Percentiles rank a stretch among this genome's conserved stretches.
phyloP scores from a whole-genome alignment of 2,888 invertebrate species.

The Thera obeliscata region DNA sequence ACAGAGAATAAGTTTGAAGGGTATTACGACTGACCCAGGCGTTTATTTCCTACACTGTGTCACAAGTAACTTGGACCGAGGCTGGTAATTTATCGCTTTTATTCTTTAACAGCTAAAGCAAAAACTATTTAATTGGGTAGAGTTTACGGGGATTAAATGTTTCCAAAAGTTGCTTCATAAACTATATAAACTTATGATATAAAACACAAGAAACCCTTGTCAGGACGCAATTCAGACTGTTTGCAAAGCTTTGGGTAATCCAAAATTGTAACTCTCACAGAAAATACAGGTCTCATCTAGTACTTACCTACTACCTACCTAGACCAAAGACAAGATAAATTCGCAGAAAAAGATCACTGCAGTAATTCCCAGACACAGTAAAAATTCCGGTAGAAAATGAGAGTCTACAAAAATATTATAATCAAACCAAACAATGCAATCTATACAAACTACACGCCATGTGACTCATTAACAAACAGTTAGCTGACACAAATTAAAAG shows the following conservation, averaged over 20 bases:
- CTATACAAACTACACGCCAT: constrained; percentile 7
- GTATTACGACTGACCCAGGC: background rate
- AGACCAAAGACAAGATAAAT: too few relatives aligned
- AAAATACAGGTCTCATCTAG: background rate
- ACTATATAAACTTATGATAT: background rate
- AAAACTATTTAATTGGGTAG: constrained; percentile 59
- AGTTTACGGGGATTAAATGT: constrained; percentile 36
- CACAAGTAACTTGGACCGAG: constrained; percentile 40
- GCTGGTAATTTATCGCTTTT: constrained; percentile 61
- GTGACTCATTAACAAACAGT: constrained; percentile 34
- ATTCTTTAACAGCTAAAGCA: constrained; percentile 55
- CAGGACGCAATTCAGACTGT: background rate
- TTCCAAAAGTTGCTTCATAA: background rate
- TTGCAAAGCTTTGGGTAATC: background rate
- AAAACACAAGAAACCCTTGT: background rate
- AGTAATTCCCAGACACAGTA: background rate
- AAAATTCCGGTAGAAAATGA: background rate
- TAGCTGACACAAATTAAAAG: constrained; percentile 30
- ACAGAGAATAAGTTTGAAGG: too few relatives aligned
- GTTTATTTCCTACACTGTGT: constrained; percentile 7
- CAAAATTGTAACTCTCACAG: background rate
- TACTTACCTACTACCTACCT: too few relatives aligned
- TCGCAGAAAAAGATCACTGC: too few relatives aligned
- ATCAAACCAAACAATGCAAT: constrained; percentile 21
- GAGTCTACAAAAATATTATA: constrained; percentile 2